A percentile compares a stretch with the other conserved stretches of the same genome.
These are phyloP conservation scores for Elachura formosa DNA, from an alignment of 2,113 vertebrate species.

Conservation along the genomic window DNA sequence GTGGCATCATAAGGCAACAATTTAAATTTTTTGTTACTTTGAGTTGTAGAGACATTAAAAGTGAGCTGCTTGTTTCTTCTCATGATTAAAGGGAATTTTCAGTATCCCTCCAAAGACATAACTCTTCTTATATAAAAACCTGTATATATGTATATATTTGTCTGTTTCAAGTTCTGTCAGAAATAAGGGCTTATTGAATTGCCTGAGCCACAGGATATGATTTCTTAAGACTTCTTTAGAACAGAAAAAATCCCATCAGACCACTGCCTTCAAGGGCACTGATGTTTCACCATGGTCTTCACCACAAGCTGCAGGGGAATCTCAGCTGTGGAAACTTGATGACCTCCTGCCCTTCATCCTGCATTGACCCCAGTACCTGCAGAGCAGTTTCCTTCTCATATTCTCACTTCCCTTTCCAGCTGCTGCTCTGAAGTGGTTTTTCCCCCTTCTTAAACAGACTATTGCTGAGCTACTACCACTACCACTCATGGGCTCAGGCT, in stretches of 20 bases:
- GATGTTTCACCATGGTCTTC: background rate
- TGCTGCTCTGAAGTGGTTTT: background rate
- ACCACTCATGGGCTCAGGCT: accelerated
- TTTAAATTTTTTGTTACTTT: background rate
- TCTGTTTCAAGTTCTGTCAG: background rate
- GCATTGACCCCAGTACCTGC: background rate
- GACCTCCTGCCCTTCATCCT: background rate
- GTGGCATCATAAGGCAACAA: background rate
- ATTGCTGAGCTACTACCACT: background rate
- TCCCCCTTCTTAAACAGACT: background rate
- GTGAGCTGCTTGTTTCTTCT: background rate
- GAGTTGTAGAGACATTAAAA: background rate
- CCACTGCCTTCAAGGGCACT: background rate
- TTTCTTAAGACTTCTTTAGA: no score
- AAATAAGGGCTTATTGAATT: background rate
- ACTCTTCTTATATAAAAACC: background rate
- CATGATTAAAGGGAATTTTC: background rate
- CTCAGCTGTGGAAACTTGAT: accelerated
- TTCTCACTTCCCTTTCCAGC: background rate
- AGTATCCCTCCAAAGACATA: background rate
- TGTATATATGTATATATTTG: background rate
- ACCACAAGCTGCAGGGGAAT: accelerated
- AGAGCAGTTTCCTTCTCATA: background rate
- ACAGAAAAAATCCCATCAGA: no score
- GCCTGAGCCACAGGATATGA: background rate